phyloP scores from a whole-genome alignment of 2,888 invertebrate genomes.

The Scaptomyza caliginosa region DNA sequence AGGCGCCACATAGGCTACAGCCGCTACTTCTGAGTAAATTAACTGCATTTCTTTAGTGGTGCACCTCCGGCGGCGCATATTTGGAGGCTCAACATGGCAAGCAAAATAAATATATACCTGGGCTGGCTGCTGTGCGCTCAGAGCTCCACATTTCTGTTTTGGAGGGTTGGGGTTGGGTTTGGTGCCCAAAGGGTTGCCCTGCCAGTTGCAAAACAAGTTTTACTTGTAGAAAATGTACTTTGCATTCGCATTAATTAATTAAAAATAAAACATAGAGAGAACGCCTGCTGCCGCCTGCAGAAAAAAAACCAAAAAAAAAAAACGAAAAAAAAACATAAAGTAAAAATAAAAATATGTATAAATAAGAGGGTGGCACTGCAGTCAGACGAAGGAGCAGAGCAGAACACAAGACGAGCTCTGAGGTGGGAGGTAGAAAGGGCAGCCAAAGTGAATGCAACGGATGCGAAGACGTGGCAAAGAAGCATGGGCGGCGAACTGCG shows the following conservation, averaged over 20 bases:
- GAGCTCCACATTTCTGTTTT: constrained; percentile 35
- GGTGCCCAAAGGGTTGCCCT: constrained; percentile 65
- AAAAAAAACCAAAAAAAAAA: constrained; percentile 25
- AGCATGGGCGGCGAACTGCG: constrained; percentile 64
- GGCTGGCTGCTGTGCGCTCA: constrained; percentile 11
- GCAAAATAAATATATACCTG: constrained; percentile 11
- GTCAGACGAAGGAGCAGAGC: constrained; percentile 51
- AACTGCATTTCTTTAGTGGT: constrained; percentile 80
- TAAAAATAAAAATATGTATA: constrained; percentile 12
- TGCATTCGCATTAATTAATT: constrained; percentile 83
- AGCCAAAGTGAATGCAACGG: constrained; percentile 73
- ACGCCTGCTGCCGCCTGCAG: constrained; percentile 44
- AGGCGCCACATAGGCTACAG: constrained; percentile 30
- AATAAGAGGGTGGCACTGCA: constrained; percentile 63
- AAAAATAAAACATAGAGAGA: constrained; percentile 79
- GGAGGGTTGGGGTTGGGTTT: background rate
- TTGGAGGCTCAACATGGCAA: constrained; percentile 63
- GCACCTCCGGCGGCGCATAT: constrained; percentile 68
- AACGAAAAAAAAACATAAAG: constrained; percentile 1
- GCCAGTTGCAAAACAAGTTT: constrained; percentile 79
- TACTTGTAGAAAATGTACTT: constrained; percentile 82
- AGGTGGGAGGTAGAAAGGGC: background rate
- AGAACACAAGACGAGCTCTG: constrained; percentile 52
- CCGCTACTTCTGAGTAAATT: constrained; percentile 79
- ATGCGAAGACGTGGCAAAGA: constrained; percentile 80